Percentiles rank a stretch among this genome's conserved stretches.
Conservation (phyloP, 1,140 invertebrate genomes). For the Trialeurodes vaporariorum region DNA sequence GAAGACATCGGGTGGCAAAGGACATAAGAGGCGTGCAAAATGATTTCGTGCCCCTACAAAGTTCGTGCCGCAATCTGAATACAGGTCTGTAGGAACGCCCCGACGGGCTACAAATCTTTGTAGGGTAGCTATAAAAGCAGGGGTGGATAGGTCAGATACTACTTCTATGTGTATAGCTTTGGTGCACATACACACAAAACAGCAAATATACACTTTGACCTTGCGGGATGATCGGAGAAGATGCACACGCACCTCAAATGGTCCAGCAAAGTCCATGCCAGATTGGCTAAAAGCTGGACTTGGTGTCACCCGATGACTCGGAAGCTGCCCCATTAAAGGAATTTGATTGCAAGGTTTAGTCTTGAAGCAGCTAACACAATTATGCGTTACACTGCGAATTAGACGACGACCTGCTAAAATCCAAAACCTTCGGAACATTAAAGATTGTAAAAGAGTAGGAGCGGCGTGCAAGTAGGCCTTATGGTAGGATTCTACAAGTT, state of each 20-base stretch:
- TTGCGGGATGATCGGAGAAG: constrained; percentile 19
- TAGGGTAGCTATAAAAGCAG: constrained; percentile 32
- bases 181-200: constrained; percentile 36
- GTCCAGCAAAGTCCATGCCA: constrained; percentile 35
- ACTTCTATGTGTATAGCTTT: constrained; percentile 36
- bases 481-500: constrained; percentile 20
- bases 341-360: neutral
- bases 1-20: too few species aligned
- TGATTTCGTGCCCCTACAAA: constrained; percentile 27
- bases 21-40: constrained; percentile 3
- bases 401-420: constrained; percentile 18
- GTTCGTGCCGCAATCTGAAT: constrained; percentile 33
- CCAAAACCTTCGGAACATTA: constrained; percentile 27
- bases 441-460: constrained; percentile 18
- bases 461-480: constrained; percentile 25
- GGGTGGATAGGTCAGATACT: constrained; percentile 30
- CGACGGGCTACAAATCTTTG: constrained; percentile 32
- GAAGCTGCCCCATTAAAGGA: constrained; percentile 29
- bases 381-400: constrained; percentile 19
- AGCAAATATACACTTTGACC: constrained; percentile 32
- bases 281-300: constrained; percentile 25
- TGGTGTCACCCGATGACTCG: constrained; percentile 23
- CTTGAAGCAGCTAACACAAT: constrained; percentile 21
- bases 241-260: constrained; percentile 29
- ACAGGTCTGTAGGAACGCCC: constrained; percentile 27